Conservation (phyloP, 2,797 vertebrate genomes). For the Eptatretus atami region DNA sequence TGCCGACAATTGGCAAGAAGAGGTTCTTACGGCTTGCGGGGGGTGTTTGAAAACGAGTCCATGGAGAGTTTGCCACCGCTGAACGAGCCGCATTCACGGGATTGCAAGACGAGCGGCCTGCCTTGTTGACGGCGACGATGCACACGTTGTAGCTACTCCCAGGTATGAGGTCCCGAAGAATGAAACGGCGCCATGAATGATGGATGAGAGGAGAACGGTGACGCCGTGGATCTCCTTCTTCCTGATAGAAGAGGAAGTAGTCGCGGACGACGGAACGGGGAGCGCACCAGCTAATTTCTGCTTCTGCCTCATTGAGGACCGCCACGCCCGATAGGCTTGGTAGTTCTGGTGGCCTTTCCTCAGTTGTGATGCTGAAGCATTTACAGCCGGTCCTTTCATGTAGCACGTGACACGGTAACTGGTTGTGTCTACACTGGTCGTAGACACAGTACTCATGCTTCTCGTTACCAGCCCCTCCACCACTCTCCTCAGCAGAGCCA, state of each 20-base stretch:
- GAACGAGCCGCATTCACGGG: background rate
- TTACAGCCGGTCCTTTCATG: background rate
- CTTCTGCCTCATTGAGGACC: background rate
- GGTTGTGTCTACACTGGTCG: background rate
- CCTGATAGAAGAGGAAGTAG: background rate
- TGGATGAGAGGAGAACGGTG: background rate
- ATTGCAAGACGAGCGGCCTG: background rate
- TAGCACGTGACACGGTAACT: background rate
- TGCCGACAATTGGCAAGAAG: no score
- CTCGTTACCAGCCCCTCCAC: no score
- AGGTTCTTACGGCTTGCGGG: no score
- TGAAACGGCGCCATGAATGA: background rate
- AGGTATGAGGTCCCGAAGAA: background rate
- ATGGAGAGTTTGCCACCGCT: no score
- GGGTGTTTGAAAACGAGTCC: no score
- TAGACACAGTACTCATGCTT: background rate
- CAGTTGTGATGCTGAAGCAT: background rate
- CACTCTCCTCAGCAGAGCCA: no score
- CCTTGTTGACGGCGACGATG: background rate
- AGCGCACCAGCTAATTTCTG: background rate
- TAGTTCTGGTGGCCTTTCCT: background rate
- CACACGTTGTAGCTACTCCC: conserved; percentile 1
- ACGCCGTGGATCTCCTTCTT: background rate
- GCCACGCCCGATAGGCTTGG: background rate
- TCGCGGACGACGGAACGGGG: background rate